These are phyloP conservation scores for Eudasyphora cyanicolor DNA, from an alignment of 2,888 invertebrate genomes.

Conservation along the genomic window DNA sequence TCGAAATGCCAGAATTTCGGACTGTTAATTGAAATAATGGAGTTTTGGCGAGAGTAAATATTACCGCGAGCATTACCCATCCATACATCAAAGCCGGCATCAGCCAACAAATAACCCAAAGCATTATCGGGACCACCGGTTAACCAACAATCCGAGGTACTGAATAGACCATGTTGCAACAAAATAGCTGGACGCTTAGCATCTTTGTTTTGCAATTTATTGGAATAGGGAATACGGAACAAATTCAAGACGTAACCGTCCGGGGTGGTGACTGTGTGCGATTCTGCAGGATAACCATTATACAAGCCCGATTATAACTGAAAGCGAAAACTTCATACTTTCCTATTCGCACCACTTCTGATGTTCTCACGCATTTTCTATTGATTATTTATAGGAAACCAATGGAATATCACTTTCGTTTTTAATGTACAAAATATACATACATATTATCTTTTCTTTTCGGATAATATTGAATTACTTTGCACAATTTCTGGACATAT, in stretches of 20 bases:
- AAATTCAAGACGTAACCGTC: constrained; percentile 75
- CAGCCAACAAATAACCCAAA: constrained; percentile 74
- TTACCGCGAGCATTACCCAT: constrained; percentile 77
- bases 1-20: constrained; percentile 81
- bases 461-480: background rate
- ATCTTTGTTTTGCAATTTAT: constrained; percentile 72
- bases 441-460: background rate
- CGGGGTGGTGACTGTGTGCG: constrained; percentile 80
- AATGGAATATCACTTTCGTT: background rate
- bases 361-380: too few relatives aligned
- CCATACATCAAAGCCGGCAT: constrained; percentile 77
- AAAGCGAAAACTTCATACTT: too few relatives aligned
- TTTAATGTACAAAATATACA: background rate
- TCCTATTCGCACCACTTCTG: too few relatives aligned
- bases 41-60: constrained; percentile 74
- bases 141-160: constrained; percentile 76
- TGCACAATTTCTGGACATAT: background rate
- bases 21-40: constrained; percentile 72
- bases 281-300: constrained; percentile 84
- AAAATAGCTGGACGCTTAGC: constrained; percentile 71
- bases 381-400: too few relatives aligned
- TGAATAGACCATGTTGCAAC: constrained; percentile 82
- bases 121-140: constrained; percentile 72
- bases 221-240: constrained; percentile 76
- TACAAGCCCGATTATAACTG: too few relatives aligned